A percentile compares a stretch with the other conserved stretches of the same genome.
These are phyloP conservation scores for Bufo bufo DNA, from an alignment of 2,113 vertebrate species.

Conservation along the genomic window DNA sequence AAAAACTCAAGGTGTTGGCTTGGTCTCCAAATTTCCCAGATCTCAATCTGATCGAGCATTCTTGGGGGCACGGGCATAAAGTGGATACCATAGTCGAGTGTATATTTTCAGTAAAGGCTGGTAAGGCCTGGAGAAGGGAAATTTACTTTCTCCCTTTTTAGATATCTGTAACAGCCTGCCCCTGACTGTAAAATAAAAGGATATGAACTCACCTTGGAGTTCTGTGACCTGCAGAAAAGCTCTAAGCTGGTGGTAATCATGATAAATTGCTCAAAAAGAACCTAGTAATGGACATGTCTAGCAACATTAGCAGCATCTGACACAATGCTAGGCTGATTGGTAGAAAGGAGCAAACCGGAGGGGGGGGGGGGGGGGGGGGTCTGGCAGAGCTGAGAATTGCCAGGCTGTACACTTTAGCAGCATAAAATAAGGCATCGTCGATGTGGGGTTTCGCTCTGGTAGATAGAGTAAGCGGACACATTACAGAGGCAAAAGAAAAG, in stretches of 20 bases:
- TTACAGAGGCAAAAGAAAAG: too few relatives aligned
- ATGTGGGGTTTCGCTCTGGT: too few relatives aligned
- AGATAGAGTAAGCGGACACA: too few relatives aligned
- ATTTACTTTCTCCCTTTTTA: background rate
- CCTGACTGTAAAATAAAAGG: constrained; percentile 2
- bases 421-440: background rate
- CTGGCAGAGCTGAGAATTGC: background rate
- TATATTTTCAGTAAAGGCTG: background rate
- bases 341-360: background rate
- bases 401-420: background rate
- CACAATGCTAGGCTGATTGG: constrained; percentile 19
- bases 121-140: background rate
- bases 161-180: background rate
- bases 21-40: too few relatives aligned
- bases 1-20: too few relatives aligned
- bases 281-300: constrained; percentile 18
- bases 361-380: background rate
- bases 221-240: constrained; percentile 16
- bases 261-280: constrained; percentile 20
- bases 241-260: constrained; percentile 21
- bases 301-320: background rate
- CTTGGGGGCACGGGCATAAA: too few relatives aligned
- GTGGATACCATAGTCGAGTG: background rate
- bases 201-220: constrained; percentile 10
- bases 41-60: too few relatives aligned